A percentile compares a stretch with the other conserved stretches of the same genome.
phyloP scores from a whole-genome alignment of 1,140 invertebrate species.

The Leptopilina boulardi region DNA sequence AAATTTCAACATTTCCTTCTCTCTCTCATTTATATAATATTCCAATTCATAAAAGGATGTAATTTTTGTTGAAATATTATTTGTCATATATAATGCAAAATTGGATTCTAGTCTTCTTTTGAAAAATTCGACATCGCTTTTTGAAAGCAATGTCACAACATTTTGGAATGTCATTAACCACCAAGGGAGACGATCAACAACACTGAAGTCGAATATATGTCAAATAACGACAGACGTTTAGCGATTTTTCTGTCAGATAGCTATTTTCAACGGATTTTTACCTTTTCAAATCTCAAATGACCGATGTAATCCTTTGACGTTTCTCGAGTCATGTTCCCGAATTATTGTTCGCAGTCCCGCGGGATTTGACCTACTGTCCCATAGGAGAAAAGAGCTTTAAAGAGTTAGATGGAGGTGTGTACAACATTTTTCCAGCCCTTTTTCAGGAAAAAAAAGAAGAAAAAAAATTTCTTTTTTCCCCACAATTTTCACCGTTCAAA shows the following conservation, averaged over 20 bases:
- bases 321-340: conserved; percentile 59
- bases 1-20: too few species aligned
- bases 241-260: conserved; percentile 46
- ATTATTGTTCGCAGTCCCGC: conserved; percentile 54
- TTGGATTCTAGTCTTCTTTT: neutral
- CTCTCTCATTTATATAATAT: too few species aligned
- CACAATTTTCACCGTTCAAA: neutral
- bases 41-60: neutral
- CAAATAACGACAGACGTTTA: conserved; percentile 50
- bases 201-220: neutral
- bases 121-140: neutral
- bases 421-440: neutral
- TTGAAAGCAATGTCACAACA: conserved; percentile 54
- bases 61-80: neutral
- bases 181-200: conserved; percentile 32
- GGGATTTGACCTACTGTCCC: conserved; percentile 43
- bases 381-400: neutral
- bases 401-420: conserved; percentile 19
- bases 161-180: conserved; percentile 44
- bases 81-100: neutral
- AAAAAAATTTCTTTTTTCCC: neutral
- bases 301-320: conserved; percentile 60
- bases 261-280: conserved; percentile 31
- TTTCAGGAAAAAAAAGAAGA: too few species aligned
- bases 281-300: conserved; percentile 41